A percentile compares a stretch with the other conserved stretches of the same genome.
Evolutionary conservation across 2,797 vertebrate genomes (phyloP).

Genomic region (Trematomus bernacchii): DNA sequence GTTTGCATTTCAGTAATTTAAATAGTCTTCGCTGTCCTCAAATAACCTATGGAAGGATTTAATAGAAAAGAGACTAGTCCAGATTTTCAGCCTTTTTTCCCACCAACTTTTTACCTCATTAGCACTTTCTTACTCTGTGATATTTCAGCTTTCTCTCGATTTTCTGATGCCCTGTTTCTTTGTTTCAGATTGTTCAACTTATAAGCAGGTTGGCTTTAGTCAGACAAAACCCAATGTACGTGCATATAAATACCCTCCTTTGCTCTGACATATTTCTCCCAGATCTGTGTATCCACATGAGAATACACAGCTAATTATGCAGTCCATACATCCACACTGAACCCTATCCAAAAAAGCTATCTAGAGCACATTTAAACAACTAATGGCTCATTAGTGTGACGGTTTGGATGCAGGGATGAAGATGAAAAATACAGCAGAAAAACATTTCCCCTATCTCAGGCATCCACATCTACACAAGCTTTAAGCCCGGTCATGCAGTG

Average conservation of each 20-base stretch:
- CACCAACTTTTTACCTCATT: neutral
- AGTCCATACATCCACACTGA: conserved; percentile 23
- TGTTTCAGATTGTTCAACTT: neutral
- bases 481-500: neutral
- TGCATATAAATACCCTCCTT: neutral
- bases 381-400: conserved; percentile 46
- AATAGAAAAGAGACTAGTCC: neutral
- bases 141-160: neutral
- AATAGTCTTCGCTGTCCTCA: conserved; percentile 2
- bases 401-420: conserved; percentile 24
- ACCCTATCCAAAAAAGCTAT: conserved; percentile 17
- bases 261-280: conserved; percentile 13
- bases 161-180: neutral
- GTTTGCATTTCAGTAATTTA: neutral
- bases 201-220: neutral
- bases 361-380: conserved; percentile 19
- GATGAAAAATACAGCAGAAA: neutral
- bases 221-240: neutral
- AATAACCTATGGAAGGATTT: neutral
- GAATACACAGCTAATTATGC: conserved; percentile 28
- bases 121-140: neutral
- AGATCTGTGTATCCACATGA: neutral
- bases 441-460: neutral
- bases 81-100: too few species aligned
- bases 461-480: neutral